Evolutionary conservation across 2,113 vertebrate genomes (phyloP).

Genomic region (Vanacampus margaritifer): DNA sequence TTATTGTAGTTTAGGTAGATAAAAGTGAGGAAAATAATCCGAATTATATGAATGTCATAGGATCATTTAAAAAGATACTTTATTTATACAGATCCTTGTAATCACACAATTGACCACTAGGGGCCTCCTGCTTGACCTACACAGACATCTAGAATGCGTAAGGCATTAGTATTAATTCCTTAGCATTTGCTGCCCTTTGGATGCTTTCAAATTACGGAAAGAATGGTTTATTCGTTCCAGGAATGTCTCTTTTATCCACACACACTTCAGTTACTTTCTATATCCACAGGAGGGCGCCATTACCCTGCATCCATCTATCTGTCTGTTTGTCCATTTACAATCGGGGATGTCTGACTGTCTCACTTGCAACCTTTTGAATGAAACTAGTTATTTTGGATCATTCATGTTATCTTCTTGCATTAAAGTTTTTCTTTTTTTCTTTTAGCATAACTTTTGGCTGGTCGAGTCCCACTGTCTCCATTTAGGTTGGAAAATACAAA

Average conservation of each 20-base stretch:
- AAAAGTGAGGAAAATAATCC: no score
- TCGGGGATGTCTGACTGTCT: background rate
- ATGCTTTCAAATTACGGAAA: background rate
- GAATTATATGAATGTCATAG: no score
- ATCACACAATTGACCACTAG: no score
- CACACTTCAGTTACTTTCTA: background rate
- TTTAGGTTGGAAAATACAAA: no score
- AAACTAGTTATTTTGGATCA: background rate
- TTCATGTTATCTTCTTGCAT: background rate
- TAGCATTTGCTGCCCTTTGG: no score
- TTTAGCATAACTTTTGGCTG: conserved; percentile 9
- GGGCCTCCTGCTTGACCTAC: no score
- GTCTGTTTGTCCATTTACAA: background rate
- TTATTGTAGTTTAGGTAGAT: no score
- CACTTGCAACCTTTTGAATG: background rate
- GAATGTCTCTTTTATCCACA: background rate
- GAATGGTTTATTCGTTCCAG: background rate
- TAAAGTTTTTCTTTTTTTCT: conserved; percentile 26
- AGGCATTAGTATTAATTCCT: no score
- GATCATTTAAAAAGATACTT: no score
- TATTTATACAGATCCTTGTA: no score
- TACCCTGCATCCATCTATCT: conserved; percentile 4
- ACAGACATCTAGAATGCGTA: no score
- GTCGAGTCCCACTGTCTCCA: no score
- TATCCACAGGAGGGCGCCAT: conserved; percentile 51